phyloP scores from a whole-genome alignment of 1,140 invertebrate genomes.

The Lethocerus indicus region DNA sequence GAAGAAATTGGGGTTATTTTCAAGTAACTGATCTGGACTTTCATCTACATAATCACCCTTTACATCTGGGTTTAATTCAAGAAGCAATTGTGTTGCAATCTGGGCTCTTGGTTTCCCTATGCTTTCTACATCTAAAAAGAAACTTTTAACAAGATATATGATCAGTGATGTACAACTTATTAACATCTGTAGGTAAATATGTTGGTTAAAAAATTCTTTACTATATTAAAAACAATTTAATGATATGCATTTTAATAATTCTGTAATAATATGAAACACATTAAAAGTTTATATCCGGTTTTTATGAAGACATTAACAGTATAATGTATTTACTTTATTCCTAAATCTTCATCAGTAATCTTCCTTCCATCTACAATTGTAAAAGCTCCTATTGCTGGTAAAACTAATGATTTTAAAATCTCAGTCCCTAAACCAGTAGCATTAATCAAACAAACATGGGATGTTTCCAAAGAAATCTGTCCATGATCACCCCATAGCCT shows the following conservation, averaged over 20 bases:
- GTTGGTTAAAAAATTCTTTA: constrained; percentile 4
- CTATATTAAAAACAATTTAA: neutral
- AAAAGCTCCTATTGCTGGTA: constrained; percentile 91
- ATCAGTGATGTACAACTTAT: neutral
- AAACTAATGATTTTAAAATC: constrained; percentile 81
- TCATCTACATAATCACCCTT: constrained; percentile 85
- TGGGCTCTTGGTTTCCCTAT: constrained; percentile 70
- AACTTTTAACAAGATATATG: constrained; percentile 35
- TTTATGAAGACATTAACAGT: neutral
- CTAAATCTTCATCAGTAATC: constrained; percentile 77
- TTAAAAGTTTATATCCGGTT: no score
- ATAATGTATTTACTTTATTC: constrained; percentile 52
- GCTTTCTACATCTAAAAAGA: constrained; percentile 67
- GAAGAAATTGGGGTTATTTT: constrained; percentile 78
- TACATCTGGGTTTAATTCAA: constrained; percentile 88
- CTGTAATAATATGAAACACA: no score
- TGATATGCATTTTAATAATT: no score
- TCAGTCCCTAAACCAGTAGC: constrained; percentile 89
- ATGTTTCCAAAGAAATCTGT: constrained; percentile 68
- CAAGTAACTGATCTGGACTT: constrained; percentile 61
- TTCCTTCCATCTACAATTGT: constrained; percentile 86
- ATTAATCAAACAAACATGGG: constrained; percentile 88
- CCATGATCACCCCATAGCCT: constrained; percentile 97
- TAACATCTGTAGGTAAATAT: neutral
- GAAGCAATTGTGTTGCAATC: constrained; percentile 58